Evolutionary conservation across 2,888 invertebrate species (phyloP).

Genomic region (Yponomeuta malinellus): DNA sequence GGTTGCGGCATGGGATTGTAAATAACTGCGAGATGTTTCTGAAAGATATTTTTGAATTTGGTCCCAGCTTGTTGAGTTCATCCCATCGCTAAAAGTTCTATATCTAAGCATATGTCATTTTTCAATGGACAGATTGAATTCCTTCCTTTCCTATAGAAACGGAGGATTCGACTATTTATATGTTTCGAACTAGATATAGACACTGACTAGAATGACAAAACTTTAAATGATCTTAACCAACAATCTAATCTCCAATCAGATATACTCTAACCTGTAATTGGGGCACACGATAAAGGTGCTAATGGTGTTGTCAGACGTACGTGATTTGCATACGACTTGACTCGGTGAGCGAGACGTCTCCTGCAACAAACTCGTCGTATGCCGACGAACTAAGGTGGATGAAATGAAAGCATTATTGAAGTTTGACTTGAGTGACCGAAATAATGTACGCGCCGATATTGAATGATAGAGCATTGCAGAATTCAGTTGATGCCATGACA

Average conservation of each 20-base stretch:
- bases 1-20: neutral
- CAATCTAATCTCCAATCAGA: neutral
- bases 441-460: too few species aligned
- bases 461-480: too few species aligned
- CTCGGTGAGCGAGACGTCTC: constrained; percentile 11
- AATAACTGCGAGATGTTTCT: too few species aligned
- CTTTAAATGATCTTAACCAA: neutral
- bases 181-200: neutral
- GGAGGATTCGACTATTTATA: too few species aligned
- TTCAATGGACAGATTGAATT: too few species aligned
- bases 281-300: constrained; percentile 28
- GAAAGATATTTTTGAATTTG: too few species aligned
- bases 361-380: constrained; percentile 19
- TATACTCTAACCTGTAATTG: constrained; percentile 10
- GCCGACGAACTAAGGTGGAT: constrained; percentile 17
- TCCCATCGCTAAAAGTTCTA: too few species aligned
- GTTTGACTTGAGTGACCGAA: too few species aligned
- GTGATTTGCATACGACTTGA: constrained; percentile 31
- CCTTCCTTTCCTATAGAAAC: too few species aligned
- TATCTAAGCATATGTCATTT: too few species aligned
- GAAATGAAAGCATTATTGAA: neutral
- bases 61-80: too few species aligned
- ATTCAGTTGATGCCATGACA: too few species aligned
- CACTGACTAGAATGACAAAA: neutral
- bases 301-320: constrained; percentile 35